Base-by-base conservation (phyloP, 2,888 invertebrate species). In the Stramonita haemastoma region DNA sequence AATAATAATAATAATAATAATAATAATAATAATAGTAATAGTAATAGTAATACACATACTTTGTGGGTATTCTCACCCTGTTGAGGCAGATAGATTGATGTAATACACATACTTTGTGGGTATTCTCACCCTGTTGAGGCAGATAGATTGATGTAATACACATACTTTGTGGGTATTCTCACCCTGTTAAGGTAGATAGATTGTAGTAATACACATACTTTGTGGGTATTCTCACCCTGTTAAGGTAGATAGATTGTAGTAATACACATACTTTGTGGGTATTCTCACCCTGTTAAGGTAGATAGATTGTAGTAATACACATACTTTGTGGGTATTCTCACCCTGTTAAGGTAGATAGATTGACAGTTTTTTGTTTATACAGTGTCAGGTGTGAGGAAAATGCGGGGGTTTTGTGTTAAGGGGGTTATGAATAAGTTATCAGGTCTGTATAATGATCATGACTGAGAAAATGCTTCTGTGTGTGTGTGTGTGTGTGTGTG, bases 31-130 rank as follows among this genome's bases (percentile, higher is more conserved):
- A n/a, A n/a, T n/a, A n/a, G n/a, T n/a, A n/a, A n/a, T n/a, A n/a
- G n/a, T n/a, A n/a, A n/a, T 99, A 98, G 96, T 98, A 99, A 96
- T 98, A 99, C 0, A 99, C 98, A 95, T 98, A 97, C 84, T 98
- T 97, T 91, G 97, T 97, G 89, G 96, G 96, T 86, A 96, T 94
- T 34, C 96, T 92, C 46, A 95, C 95, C 96, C 96, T 96, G 91
- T 32, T 60, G 60, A 60, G 22, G 22, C 15, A 60, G 22, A 13
- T 46, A 46, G n/a, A n/a, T n/a, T n/a, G n/a, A n/a, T n/a, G 96
- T 98, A 99, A 96, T 98, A 99, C 0, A 99, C 98, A 95, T 98
- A 97, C 84, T 98, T 97, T 91, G 97, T 97, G 89, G 96, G 96
- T 86, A 96, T 94, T 34, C 96, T 92, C 46, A 95, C 95, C 96